Conservation (phyloP, 1,140 invertebrate genomes). For the Apocrypta bakeri region DNA sequence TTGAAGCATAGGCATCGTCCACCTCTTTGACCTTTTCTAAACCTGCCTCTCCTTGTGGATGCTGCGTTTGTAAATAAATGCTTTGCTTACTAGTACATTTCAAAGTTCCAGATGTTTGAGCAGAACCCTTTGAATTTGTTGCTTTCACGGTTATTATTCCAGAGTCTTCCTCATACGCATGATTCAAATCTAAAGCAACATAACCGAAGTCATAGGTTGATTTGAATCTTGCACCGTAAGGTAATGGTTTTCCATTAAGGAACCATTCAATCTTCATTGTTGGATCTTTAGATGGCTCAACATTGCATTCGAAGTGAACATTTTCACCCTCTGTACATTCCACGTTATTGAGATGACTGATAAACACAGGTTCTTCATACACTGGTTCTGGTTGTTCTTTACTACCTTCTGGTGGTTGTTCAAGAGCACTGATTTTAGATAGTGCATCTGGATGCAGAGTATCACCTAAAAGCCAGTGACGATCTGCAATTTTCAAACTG, state of each 20-base stretch:
- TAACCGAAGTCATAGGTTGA: slow-evolving; percentile 93
- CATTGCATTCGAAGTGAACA: slow-evolving; percentile 95
- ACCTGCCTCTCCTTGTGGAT: slow-evolving; percentile 91
- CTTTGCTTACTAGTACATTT: slow-evolving; percentile 86
- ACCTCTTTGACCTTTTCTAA: slow-evolving; percentile 90
- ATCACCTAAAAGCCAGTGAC: slow-evolving; percentile 90
- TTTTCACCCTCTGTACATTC: slow-evolving; percentile 92
- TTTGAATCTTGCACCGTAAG: slow-evolving; percentile 87
- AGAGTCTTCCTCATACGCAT: slow-evolving; percentile 90
- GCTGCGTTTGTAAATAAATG: slow-evolving; percentile 90
- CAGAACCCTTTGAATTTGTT: slow-evolving; percentile 91
- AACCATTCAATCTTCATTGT: slow-evolving; percentile 96
- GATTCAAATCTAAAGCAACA: slow-evolving; percentile 87
- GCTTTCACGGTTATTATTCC: slow-evolving; percentile 94
- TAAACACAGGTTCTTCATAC: slow-evolving; percentile 91
- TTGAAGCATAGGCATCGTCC: slow-evolving; percentile 84
- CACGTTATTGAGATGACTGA: slow-evolving; percentile 92
- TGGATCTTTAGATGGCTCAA: slow-evolving; percentile 95
- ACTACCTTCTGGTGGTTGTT: slow-evolving; percentile 81
- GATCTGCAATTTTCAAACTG: slow-evolving; percentile 91
- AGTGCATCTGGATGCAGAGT: slow-evolving; percentile 93
- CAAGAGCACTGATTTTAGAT: slow-evolving; percentile 88
- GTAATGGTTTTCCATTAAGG: slow-evolving; percentile 88
- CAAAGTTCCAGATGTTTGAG: slow-evolving; percentile 90
- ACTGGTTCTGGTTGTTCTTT: slow-evolving; percentile 82